Evolutionary conservation across 2,888 invertebrate species (phyloP).

Genomic region (Oscheius sp.): DNA sequence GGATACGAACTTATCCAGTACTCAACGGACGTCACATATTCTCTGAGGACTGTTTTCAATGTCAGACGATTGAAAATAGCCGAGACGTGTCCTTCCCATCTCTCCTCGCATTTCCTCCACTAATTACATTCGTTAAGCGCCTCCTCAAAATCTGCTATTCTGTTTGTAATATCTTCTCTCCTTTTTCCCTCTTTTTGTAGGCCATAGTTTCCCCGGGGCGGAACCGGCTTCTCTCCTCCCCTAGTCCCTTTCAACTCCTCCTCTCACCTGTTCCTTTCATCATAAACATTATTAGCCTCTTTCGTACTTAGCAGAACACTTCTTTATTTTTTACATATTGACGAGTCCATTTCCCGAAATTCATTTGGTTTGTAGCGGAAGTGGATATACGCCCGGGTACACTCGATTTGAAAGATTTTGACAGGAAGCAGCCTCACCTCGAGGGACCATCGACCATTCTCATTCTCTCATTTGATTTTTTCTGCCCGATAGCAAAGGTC

Average conservation of each 20-base stretch:
- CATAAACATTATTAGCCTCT: not conserved
- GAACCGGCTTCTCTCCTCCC: too few species aligned
- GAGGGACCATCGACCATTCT: too few species aligned
- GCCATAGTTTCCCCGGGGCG: too few species aligned
- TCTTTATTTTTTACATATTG: not conserved
- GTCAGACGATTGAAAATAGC: too few species aligned
- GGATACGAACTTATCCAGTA: too few species aligned
- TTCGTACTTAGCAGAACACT: not conserved
- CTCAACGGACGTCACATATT: too few species aligned
- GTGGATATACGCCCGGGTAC: not conserved
- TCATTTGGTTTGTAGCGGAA: not conserved
- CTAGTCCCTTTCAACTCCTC: not conserved
- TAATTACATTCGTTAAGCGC: constrained; percentile 9
- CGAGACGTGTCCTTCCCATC: too few species aligned
- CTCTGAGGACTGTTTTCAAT: too few species aligned
- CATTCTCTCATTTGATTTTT: constrained; percentile 3
- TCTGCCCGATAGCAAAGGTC: not conserved
- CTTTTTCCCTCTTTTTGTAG: not conserved
- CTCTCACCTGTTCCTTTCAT: not conserved
- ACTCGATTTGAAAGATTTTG: not conserved
- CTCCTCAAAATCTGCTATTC: not conserved
- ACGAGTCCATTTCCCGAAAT: not conserved
- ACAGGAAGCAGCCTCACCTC: not conserved
- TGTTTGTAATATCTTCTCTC: not conserved
- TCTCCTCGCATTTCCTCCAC: too few species aligned